Evolutionary conservation across 92 coral and sea anemone species (phyloP), one percentile per base, ranked within the genome.

Genomic region (Actinernus sp.): DNA sequence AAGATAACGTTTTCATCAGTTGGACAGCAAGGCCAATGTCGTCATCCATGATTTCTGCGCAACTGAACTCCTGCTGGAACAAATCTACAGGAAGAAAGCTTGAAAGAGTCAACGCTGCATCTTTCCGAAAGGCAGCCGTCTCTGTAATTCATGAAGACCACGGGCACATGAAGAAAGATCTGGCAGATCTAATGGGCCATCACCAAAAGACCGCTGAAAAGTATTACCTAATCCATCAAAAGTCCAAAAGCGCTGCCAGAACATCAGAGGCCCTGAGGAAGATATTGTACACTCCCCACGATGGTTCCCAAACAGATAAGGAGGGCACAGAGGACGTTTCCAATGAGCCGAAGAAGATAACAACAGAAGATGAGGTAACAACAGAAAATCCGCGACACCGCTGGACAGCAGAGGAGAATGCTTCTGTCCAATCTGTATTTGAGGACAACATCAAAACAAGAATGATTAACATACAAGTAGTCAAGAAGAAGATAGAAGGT

Each of bases 41-140:
- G 3, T 81, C 75, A 12, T 81, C 76, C 61, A 63, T 63, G 76
- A 49, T 81, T 24, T 52, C 81, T 0, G 66, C 80, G 22, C 78
- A 68, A 33, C 61, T 60, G 49, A 81, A 72, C 58, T 72, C 70
- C n/a, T 81, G 61, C 39, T 81, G 87, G 74, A 71, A 78, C 18
- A 78, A 70, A 61, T 52, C 77, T 33, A 51, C 39, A 40, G 72
- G 78, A 20, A 68, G 60, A 28, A 26, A 17, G 34, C 61, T 22
- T 3, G 59, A 32, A 31, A 46, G 70, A 21, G 32, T 72, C 14
- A 44, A 32, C 10, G 79, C 62, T 7, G 61, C 81, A 18, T 73
- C 81, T 17, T 73, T 61, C 36, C 58, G 81, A 49, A 77, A 77
- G 52, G 84, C 84, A 36, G 71, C 78, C 46, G 85, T 78, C 57